These are phyloP conservation scores for Lophotis ruficrista DNA, from an alignment of 2,113 vertebrate genomes.

Conservation along the genomic window DNA sequence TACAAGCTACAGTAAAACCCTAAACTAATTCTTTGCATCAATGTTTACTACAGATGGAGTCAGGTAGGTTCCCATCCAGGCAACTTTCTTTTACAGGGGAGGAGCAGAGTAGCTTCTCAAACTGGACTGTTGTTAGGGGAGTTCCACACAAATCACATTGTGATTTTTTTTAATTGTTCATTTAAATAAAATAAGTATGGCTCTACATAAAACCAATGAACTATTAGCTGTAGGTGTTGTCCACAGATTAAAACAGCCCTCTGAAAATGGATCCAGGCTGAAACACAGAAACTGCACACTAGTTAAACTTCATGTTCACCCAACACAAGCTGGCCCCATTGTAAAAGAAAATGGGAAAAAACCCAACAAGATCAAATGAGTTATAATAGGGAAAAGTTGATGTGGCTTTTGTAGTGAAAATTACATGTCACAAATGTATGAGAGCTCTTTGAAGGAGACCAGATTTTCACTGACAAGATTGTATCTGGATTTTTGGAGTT, in stretches of 20 bases:
- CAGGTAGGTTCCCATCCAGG: background rate
- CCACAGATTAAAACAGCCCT: background rate
- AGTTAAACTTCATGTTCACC: background rate
- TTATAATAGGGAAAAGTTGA: background rate
- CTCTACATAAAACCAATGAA: background rate
- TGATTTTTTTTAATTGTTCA: background rate
- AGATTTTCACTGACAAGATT: background rate
- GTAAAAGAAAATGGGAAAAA: background rate
- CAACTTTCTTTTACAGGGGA: background rate
- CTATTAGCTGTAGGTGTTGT: background rate
- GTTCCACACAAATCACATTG: background rate
- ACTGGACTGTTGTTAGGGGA: background rate
- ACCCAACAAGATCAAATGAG: background rate
- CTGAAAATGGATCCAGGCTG: background rate
- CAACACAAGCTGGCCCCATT: background rate
- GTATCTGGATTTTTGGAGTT: background rate
- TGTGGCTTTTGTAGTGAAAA: background rate
- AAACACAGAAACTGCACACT: no score
- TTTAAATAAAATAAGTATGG: background rate
- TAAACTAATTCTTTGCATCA: background rate
- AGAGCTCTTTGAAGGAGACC: background rate
- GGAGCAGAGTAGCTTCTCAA: background rate
- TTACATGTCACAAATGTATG: background rate
- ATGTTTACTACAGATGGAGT: background rate
- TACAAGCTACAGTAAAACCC: background rate